Percentiles rank a stretch among this genome's conserved stretches.
phyloP scores from a whole-genome alignment of 2,888 invertebrate species.

The Andrena dorsata region DNA sequence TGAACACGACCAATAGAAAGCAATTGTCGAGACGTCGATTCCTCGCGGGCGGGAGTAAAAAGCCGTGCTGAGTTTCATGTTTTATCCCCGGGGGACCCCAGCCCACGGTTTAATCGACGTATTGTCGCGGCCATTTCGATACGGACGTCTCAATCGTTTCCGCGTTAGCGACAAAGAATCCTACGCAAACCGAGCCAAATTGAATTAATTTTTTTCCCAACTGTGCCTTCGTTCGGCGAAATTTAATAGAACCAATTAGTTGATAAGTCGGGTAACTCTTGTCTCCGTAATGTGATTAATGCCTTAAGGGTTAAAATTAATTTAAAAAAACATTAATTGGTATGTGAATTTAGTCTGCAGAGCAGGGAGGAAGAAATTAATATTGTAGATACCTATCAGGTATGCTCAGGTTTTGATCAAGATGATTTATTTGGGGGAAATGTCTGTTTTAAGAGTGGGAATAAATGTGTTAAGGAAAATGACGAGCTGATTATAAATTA shows the following conservation, averaged over 20 bases:
- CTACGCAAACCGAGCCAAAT: neutral
- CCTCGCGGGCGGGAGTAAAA: slow-evolving; percentile 35
- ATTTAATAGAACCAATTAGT: too few species aligned
- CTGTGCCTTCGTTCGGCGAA: too few species aligned
- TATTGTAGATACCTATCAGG: neutral
- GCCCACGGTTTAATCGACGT: slow-evolving; percentile 24
- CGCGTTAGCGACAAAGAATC: neutral
- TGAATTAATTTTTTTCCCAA: neutral
- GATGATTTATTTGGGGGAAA: too few species aligned
- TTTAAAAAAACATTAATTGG: neutral
- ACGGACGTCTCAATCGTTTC: neutral
- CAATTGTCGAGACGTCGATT: slow-evolving; percentile 53
- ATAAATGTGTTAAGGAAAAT: too few species aligned
- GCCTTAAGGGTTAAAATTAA: too few species aligned
- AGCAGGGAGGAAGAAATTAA: neutral
- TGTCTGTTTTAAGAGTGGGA: too few species aligned
- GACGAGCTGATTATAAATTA: too few species aligned
- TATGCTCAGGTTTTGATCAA: neutral
- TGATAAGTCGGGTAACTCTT: too few species aligned
- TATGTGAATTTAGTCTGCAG: neutral
- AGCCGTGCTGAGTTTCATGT: slow-evolving; percentile 18
- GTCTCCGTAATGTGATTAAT: too few species aligned
- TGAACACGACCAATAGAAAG: slow-evolving; percentile 52
- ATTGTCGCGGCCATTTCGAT: neutral
- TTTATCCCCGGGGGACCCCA: neutral